phyloP scores from a whole-genome alignment of 2,113 vertebrate species.

The Xenopus borealis region DNA sequence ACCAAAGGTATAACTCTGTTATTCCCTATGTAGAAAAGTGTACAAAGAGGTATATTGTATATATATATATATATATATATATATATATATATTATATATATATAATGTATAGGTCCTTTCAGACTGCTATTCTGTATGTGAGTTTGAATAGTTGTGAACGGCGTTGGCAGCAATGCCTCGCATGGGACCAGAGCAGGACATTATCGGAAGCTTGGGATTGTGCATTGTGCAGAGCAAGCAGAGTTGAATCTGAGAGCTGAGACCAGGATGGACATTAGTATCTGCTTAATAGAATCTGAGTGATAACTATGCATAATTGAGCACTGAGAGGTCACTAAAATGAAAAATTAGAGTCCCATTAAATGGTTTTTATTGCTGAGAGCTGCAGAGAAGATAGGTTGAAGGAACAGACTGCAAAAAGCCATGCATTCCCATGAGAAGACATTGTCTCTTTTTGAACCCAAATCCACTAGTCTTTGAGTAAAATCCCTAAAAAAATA shows the following conservation, averaged over 20 bases:
- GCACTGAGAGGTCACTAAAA: constrained; percentile 72
- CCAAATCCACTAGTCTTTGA: too few species aligned
- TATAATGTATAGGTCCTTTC: constrained; percentile 49
- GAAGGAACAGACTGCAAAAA: constrained; percentile 1
- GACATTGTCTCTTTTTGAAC: too few species aligned
- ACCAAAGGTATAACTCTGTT: too few species aligned
- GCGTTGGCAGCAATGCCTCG: constrained; percentile 68
- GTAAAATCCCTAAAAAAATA: too few species aligned
- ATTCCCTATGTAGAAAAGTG: too few species aligned
- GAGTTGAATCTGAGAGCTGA: constrained; percentile 73
- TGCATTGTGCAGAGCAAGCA: constrained; percentile 62
- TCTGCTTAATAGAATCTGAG: constrained; percentile 73
- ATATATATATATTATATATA: too few species aligned
- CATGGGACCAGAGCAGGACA: constrained; percentile 65
- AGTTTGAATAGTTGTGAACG: constrained; percentile 70
- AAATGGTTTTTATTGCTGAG: constrained; percentile 69
- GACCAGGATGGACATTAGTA: constrained; percentile 74
- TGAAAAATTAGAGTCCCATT: constrained; percentile 65
- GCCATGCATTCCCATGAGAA: too few species aligned
- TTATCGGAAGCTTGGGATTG: constrained; percentile 67
- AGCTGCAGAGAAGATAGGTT: constrained; percentile 57
- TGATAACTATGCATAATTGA: constrained; percentile 72
- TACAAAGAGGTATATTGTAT: too few species aligned
- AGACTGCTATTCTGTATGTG: constrained; percentile 70
- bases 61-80: too few species aligned